Evolutionary conservation across 2,888 invertebrate species (phyloP).

Genomic region (Tenthredo distinguenda): DNA sequence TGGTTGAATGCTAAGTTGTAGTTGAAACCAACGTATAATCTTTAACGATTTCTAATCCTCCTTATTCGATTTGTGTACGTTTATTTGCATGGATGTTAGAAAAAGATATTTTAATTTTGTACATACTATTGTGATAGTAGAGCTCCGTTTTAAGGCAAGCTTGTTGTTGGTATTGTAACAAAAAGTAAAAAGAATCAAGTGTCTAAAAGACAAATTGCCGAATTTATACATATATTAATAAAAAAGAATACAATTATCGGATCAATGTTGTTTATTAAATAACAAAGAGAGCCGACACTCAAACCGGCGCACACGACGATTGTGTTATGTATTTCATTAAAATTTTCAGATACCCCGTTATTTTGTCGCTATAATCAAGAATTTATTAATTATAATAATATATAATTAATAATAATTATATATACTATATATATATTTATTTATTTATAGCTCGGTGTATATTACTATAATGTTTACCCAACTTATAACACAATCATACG

Average conservation of each 20-base stretch:
- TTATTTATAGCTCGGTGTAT: constrained; percentile 52
- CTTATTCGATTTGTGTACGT: not conserved
- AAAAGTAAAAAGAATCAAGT: not conserved
- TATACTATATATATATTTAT: constrained; percentile 56
- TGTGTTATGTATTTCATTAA: constrained; percentile 41
- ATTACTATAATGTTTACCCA: constrained; percentile 49
- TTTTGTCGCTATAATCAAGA: constrained; percentile 55
- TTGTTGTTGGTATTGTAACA: not conserved
- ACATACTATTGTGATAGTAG: constrained; percentile 24
- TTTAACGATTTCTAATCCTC: not conserved
- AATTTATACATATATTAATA: constrained; percentile 26
- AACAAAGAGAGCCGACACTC: constrained; percentile 49
- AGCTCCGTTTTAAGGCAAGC: not conserved
- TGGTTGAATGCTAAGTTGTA: not conserved
- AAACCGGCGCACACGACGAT: constrained; percentile 61
- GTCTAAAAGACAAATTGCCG: not conserved
- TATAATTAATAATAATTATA: constrained; percentile 51
- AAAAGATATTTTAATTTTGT: constrained; percentile 10
- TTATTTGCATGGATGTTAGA: constrained; percentile 20
- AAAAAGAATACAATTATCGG: constrained; percentile 37
- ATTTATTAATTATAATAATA: constrained; percentile 57
- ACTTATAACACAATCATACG: constrained; percentile 61
- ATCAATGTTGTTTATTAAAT: constrained; percentile 59
- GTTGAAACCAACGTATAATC: not conserved
- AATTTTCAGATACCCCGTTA: constrained; percentile 39